Percentiles rank a stretch among this genome's conserved stretches.
phyloP scores from a whole-genome alignment of 2,113 vertebrate species.

The Buteo buteo region DNA sequence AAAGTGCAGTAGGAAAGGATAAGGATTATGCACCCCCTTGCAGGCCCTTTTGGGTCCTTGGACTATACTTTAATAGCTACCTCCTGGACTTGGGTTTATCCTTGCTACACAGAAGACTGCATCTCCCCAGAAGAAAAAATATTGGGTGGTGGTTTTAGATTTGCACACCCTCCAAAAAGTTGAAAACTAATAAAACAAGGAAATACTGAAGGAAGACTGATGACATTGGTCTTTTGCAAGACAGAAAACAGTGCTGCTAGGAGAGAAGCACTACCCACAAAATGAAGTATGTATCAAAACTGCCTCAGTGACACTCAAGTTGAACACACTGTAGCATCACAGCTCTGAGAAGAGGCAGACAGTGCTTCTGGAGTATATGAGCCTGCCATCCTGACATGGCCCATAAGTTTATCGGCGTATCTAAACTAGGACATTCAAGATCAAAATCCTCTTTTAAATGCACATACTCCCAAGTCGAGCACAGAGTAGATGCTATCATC shows the following conservation, averaged over 20 bases:
- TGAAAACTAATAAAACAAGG: not conserved
- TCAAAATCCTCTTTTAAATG: not conserved
- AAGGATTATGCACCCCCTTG: not conserved
- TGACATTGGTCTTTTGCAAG: not conserved
- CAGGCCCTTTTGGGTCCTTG: not conserved
- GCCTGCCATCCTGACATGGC: not conserved
- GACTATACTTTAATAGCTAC: not conserved
- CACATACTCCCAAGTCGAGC: not conserved
- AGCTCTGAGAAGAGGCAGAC: not conserved
- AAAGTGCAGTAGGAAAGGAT: not conserved
- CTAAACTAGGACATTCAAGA: not conserved
- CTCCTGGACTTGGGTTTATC: not conserved
- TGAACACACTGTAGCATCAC: rapidly evolving
- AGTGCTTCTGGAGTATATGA: not conserved
- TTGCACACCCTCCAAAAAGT: not conserved
- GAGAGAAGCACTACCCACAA: not conserved
- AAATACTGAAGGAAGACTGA: not conserved
- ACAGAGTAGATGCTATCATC: not conserved
- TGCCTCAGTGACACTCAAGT: not conserved
- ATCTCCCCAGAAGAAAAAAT: not conserved
- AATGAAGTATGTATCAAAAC: not conserved
- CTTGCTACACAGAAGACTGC: not conserved
- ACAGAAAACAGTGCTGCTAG: not conserved
- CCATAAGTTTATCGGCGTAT: rapidly evolving
- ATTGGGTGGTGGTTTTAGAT: not conserved